Conservation (phyloP, 2,888 invertebrate genomes). For the Hydrotaea diabolus region DNA sequence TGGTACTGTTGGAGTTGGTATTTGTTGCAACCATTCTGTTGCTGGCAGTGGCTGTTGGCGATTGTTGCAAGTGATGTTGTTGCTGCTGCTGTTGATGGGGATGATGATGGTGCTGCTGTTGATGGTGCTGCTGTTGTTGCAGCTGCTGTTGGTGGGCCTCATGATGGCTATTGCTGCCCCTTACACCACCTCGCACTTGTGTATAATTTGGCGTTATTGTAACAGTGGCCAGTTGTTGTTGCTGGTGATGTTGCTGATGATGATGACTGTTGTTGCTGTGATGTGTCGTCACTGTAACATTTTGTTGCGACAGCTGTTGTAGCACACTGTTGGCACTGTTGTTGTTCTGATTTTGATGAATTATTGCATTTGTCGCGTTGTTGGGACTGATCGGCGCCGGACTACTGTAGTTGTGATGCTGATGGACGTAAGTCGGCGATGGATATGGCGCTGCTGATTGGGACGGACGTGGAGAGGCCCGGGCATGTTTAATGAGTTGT, state of each 20-base stretch:
- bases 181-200: constrained; percentile 51
- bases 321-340: constrained; percentile 78
- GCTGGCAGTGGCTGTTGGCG: constrained; percentile 74
- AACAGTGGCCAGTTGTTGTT: constrained; percentile 73
- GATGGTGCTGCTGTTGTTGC: constrained; percentile 68
- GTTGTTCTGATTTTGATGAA: constrained; percentile 71
- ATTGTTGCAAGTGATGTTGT: constrained; percentile 70
- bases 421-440: constrained; percentile 79
- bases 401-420: constrained; percentile 76
- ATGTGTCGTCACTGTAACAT: constrained; percentile 78
- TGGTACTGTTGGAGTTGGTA: constrained; percentile 87
- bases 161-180: constrained; percentile 53
- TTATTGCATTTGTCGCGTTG: constrained; percentile 61
- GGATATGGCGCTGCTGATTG: constrained; percentile 81
- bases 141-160: constrained; percentile 68
- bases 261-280: constrained; percentile 69
- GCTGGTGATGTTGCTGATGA: constrained; percentile 68
- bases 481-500: constrained; percentile 86
- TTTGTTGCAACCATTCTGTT: constrained; percentile 82
- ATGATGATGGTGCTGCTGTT: constrained; percentile 67
- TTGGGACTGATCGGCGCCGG: constrained; percentile 76
- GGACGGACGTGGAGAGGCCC: constrained; percentile 86
- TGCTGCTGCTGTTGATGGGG: constrained; percentile 67
- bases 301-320: constrained; percentile 79
- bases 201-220: constrained; percentile 77